phyloP scores from a whole-genome alignment of 2,113 vertebrate species.

The Corythoichthys haematopterus region DNA sequence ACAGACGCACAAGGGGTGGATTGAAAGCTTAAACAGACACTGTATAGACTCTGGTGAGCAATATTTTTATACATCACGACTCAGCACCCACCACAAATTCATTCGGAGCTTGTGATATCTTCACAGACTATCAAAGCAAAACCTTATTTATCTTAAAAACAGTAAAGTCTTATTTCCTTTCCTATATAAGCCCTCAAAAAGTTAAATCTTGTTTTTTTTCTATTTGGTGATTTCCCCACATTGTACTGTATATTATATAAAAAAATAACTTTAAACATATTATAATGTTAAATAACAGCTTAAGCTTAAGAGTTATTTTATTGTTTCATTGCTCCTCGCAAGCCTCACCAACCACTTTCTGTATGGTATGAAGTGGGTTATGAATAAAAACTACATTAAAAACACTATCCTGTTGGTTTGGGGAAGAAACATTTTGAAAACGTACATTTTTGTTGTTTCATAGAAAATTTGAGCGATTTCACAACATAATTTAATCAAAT shows the following conservation, averaged over 20 bases:
- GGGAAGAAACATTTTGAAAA: not conserved
- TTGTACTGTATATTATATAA: not conserved
- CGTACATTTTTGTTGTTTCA: not conserved
- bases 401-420: too few species aligned
- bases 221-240: not conserved
- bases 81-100: slow-evolving; percentile 33
- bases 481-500: not conserved
- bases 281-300: not conserved
- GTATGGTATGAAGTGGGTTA: not conserved
- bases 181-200: not conserved
- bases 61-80: slow-evolving; percentile 44
- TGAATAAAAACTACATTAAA: not conserved
- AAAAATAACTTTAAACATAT: not conserved
- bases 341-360: not conserved
- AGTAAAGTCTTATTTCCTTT: not conserved
- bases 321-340: not conserved
- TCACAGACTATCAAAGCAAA: not conserved
- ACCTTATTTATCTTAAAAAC: not conserved
- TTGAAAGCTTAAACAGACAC: slow-evolving; percentile 26
- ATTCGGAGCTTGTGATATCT: not conserved
- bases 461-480: not conserved
- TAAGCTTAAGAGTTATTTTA: not conserved
- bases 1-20: slow-evolving; percentile 19
- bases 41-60: slow-evolving; percentile 30
- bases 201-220: not conserved